Percentiles rank a stretch among this genome's conserved stretches.
Conservation (phyloP, 2,888 invertebrate genomes). For the Falcaria lacertinaria region DNA sequence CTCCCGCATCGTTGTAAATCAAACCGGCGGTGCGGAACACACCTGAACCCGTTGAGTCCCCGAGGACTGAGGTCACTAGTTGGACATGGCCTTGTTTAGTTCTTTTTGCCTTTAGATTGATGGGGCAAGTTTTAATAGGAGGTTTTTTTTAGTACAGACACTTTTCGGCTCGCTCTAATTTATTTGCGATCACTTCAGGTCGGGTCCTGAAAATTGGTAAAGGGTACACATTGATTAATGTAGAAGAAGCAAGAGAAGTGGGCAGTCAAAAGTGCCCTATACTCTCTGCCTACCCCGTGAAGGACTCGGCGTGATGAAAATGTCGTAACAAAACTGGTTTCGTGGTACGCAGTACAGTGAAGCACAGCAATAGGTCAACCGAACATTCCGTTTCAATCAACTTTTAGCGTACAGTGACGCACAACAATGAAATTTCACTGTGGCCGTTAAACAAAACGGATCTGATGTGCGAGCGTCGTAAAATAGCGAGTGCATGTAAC, state of each 20-base stretch:
- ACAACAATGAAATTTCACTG: slow-evolving; percentile 24
- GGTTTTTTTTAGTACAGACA: background rate
- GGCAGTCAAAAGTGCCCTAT: too few species aligned
- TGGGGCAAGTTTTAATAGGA: background rate
- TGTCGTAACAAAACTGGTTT: too few species aligned
- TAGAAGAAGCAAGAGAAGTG: too few species aligned
- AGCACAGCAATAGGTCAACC: background rate
- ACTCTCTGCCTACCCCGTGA: too few species aligned
- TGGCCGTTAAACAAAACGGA: slow-evolving; percentile 16
- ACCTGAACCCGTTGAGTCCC: slow-evolving; percentile 4
- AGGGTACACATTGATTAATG: too few species aligned
- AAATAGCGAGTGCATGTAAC: slow-evolving; percentile 7
- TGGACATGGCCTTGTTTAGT: background rate
- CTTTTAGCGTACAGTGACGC: slow-evolving; percentile 19
- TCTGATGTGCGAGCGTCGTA: slow-evolving; percentile 13
- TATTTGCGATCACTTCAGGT: background rate
- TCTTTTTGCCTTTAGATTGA: slow-evolving; percentile 1
- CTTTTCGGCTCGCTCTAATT: background rate
- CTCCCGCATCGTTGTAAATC: slow-evolving; percentile 28
- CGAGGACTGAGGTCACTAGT: slow-evolving; percentile 1
- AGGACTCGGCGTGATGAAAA: too few species aligned
- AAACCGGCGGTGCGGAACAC: slow-evolving; percentile 27
- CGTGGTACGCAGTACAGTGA: too few species aligned
- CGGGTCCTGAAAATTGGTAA: background rate
- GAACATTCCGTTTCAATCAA: slow-evolving; percentile 8